A percentile compares a stretch with the other conserved stretches of the same genome.
Conservation (phyloP, 2,888 invertebrate species). For the Hirtodrosophila trivittata region DNA sequence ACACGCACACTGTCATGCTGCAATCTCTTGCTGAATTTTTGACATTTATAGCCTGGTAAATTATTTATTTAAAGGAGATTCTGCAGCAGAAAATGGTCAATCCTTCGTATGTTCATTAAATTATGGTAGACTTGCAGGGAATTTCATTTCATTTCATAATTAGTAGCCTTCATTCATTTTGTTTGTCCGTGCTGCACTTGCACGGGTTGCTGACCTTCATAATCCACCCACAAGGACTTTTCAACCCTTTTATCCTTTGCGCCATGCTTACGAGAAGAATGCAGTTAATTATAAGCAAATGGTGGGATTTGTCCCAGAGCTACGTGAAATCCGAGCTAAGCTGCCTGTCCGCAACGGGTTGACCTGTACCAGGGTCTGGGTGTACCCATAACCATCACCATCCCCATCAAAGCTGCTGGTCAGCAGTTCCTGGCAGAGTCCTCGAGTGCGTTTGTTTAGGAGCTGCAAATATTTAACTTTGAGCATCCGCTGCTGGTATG, state of each 20-base stretch:
- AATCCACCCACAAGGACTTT: constrained; percentile 1
- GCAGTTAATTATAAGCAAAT: constrained; percentile 52
- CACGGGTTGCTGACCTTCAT: constrained; percentile 15
- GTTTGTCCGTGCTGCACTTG: constrained; percentile 20
- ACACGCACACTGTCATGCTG: neutral
- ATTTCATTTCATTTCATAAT: constrained; percentile 27
- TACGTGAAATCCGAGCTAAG: neutral
- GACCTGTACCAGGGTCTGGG: neutral
- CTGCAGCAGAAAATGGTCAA: constrained; percentile 5
- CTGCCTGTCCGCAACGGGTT: neutral
- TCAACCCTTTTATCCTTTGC: too few species aligned
- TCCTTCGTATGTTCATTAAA: neutral
- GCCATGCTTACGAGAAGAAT: constrained; percentile 26
- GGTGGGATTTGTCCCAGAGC: constrained; percentile 1
- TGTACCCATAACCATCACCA: constrained; percentile 11
- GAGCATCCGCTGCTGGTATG: neutral
- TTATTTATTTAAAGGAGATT: constrained; percentile 63
- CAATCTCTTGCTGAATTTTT: too few species aligned
- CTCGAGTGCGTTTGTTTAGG: constrained; percentile 56
- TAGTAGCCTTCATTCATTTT: neutral
- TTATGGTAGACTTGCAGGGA: constrained; percentile 6
- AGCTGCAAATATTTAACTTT: constrained; percentile 51
- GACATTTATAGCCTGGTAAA: constrained; percentile 18
- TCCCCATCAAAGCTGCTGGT: constrained; percentile 18
- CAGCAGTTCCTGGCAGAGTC: constrained; percentile 23